phyloP scores from a whole-genome alignment of 2,888 invertebrate species.

The Aphelenchoides bicaudatus region DNA sequence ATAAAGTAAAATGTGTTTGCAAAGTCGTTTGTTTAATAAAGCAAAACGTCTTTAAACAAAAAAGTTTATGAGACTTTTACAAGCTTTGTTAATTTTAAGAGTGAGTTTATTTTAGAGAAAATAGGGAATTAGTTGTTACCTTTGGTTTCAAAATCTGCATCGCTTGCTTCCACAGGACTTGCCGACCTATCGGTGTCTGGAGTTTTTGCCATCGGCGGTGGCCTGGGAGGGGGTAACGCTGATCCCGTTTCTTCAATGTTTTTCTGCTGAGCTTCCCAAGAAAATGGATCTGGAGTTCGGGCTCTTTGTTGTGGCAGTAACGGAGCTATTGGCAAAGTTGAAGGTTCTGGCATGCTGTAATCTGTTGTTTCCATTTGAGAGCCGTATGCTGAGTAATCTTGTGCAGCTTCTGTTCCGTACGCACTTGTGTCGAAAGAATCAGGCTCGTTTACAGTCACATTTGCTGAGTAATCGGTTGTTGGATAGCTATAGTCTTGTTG shows the following conservation, averaged over 20 bases:
- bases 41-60: no score
- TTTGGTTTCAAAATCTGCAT: not conserved
- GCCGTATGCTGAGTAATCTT: slow-evolving; percentile 15
- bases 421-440: not conserved
- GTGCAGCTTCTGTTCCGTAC: not conserved
- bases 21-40: no score
- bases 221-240: slow-evolving; percentile 34
- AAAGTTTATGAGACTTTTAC: no score
- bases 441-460: slow-evolving; percentile 4
- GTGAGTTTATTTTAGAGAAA: no score
- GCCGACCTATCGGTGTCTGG: slow-evolving; percentile 14
- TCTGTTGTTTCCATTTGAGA: not conserved
- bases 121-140: no score
- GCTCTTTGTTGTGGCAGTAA: slow-evolving; percentile 29
- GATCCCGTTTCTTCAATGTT: slow-evolving; percentile 19
- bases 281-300: slow-evolving; percentile 44
- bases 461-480: not conserved
- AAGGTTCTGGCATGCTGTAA: not conserved
- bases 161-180: not conserved
- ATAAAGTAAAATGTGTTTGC: no score
- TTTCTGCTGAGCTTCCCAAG: slow-evolving; percentile 49
- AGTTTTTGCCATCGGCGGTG: slow-evolving; percentile 31
- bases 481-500: not conserved
- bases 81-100: no score
- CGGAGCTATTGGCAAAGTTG: slow-evolving; percentile 17